Evolutionary conservation across 2,113 vertebrate species (phyloP), one percentile per base, ranked within the genome.

Genomic region (Phycodurus eques): DNA sequence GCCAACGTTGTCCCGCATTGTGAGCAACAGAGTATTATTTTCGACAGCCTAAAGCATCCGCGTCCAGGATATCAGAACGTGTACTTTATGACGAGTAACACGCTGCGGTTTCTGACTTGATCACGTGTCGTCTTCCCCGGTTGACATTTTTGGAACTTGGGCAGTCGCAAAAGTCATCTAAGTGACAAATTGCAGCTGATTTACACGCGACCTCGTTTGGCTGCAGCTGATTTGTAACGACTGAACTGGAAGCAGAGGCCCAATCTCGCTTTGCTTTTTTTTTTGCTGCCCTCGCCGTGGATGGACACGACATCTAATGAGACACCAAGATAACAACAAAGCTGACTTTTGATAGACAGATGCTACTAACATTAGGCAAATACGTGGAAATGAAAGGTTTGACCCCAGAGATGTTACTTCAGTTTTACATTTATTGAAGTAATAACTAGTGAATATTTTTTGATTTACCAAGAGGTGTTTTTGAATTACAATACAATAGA

Each of bases 151-250:
- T 17, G 39, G 39, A 69, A 69, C 33, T 43, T n/a, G 53, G 67
- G 8, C 35, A 8, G 53, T 51, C 9, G 5, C 71, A 46, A 43
- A 20, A 54, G 54, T 60, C 35, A 75, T 63, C 72, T 70, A 67
- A 39, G 65, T 4, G 68, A 65, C 63, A 69, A 75, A 71, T 62
- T 67, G 68, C 68, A 63, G 72, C 47, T 68, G 49, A 63, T 63
- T 71, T 74, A 71, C 68, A 62, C 43, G 73, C 62, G 71, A 71
- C 39, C 79, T 57, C 63, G 63, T 74, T 71, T 77, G 49, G 42
- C 54, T 56, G 56, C 31, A 49, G 49, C 63, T 62, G 27, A 67
- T 12, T 51, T 42, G 19, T 31, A 67, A 61, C 46, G 22, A 31
- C 67, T 59, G 49, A 67, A 57, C 35, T 67, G 62, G 56, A 77